phyloP scores from a whole-genome alignment of 2,888 invertebrate genomes.

The Capitulum mitella region DNA sequence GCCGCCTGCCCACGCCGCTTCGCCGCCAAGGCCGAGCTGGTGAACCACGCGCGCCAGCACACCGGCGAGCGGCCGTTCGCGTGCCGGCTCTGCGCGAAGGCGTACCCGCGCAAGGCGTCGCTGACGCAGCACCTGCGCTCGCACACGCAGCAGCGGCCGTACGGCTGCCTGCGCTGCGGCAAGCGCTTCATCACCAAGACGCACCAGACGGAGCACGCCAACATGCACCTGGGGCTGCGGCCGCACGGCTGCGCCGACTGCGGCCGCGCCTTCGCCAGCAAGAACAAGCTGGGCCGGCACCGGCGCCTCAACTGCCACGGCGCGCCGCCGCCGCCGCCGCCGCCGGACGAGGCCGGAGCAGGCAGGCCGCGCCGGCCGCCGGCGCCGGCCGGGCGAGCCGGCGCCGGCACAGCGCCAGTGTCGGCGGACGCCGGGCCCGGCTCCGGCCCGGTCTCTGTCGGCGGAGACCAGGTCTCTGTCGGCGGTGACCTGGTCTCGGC shows the following conservation, averaged over 20 bases:
- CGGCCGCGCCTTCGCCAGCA: constrained; percentile 8
- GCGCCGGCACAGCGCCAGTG: too few relatives aligned
- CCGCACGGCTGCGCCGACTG: neutral
- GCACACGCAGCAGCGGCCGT: constrained; percentile 19
- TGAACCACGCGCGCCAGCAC: constrained; percentile 16
- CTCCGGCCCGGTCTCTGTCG: too few relatives aligned
- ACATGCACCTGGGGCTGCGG: constrained; percentile 9
- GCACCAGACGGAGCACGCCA: neutral
- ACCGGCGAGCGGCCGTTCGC: constrained; percentile 22
- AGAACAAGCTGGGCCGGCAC: constrained; percentile 3
- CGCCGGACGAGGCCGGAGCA: too few relatives aligned
- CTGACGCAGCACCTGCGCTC: constrained; percentile 16
- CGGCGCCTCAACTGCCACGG: neutral
- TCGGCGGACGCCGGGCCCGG: too few relatives aligned
- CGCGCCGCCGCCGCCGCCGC: too few relatives aligned
- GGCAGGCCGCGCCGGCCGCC: too few relatives aligned
- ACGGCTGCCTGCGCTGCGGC: constrained; percentile 1
- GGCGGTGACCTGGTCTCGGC: too few relatives aligned
- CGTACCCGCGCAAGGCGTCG: neutral
- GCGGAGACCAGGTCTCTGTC: too few relatives aligned
- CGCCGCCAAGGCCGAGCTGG: neutral
- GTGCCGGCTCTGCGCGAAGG: neutral
- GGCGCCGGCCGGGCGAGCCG: too few relatives aligned
- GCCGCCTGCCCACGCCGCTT: neutral
- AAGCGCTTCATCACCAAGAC: constrained; percentile 21